phyloP scores from a whole-genome alignment of 2,888 invertebrate genomes.

The Dendrolimus houi region DNA sequence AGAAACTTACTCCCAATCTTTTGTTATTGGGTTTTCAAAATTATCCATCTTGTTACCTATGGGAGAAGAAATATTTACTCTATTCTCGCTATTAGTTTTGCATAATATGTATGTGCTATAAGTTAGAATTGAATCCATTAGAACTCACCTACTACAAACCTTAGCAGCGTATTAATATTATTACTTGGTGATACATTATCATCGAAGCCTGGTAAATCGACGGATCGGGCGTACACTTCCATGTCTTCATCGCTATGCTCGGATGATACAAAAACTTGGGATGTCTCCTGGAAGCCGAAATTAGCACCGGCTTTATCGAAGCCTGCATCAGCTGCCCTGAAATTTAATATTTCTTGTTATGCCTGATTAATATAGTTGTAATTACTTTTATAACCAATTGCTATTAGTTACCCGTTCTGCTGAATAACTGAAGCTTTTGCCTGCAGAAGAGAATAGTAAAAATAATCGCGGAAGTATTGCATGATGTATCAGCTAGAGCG shows the following conservation, averaged over 20 bases:
- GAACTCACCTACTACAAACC: conserved; percentile 80
- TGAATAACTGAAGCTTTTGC: too few species aligned
- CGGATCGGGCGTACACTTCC: conserved; percentile 84
- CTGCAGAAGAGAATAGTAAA: too few species aligned
- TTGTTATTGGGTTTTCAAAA: background rate
- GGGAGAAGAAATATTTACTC: too few species aligned
- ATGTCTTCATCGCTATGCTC: conserved; percentile 83
- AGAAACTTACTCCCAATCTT: background rate
- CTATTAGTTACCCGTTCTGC: too few species aligned
- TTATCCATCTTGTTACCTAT: too few species aligned
- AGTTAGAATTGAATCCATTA: too few species aligned
- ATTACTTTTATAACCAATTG: too few species aligned
- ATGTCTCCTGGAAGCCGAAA: conserved; percentile 49
- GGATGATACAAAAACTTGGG: conserved; percentile 72
- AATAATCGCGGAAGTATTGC: too few species aligned
- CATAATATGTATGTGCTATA: too few species aligned
- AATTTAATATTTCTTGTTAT: background rate
- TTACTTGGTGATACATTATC: conserved; percentile 89
- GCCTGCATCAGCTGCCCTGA: conserved; percentile 42
- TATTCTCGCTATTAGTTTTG: too few species aligned
- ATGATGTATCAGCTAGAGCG: too few species aligned
- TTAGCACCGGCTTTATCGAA: conserved; percentile 50
- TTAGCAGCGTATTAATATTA: conserved; percentile 80
- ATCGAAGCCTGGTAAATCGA: conserved; percentile 88
- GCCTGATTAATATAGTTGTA: too few species aligned